Evolutionary conservation across 2,797 vertebrate species (phyloP).

Genomic region (Protonibea diacanthus): DNA sequence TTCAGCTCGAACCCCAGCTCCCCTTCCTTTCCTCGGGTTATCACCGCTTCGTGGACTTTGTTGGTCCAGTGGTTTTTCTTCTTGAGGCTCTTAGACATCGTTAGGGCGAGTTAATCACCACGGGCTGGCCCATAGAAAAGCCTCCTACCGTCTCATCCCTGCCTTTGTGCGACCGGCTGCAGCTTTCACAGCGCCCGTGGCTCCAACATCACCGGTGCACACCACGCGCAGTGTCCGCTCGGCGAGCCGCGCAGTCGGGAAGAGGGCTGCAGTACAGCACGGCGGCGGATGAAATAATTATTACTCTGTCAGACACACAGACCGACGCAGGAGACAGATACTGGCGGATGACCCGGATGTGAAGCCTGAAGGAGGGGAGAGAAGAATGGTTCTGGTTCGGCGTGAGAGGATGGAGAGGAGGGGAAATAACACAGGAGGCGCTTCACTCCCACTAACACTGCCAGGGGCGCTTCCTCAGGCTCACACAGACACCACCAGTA

Average conservation of each 20-base stretch:
- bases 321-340: conserved; percentile 74
- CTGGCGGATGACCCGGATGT: conserved; percentile 89
- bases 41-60: conserved; percentile 98
- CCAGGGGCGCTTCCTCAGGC: conserved; percentile 72
- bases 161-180: conserved; percentile 73
- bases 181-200: conserved; percentile 73
- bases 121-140: conserved; percentile 77
- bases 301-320: conserved; percentile 75
- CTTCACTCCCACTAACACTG: conserved; percentile 68
- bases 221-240: conserved; percentile 76
- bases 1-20: conserved; percentile 97
- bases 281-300: conserved; percentile 69
- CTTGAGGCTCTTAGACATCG: conserved; percentile 99
- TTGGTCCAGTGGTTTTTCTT: conserved; percentile 99
- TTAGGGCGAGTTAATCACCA: conserved; percentile 83
- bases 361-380: conserved; percentile 86
- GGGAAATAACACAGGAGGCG: conserved; percentile 70
- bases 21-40: conserved; percentile 92
- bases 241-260: conserved; percentile 73
- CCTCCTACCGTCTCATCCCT: conserved; percentile 81
- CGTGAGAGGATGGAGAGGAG: conserved; percentile 81
- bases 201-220: conserved; percentile 76
- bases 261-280: conserved; percentile 76
- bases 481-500: conserved; percentile 39
- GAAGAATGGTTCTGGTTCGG: conserved; percentile 85